Evolutionary conservation across 1,140 invertebrate species (phyloP).

Genomic region (Ylistrum balloti): DNA sequence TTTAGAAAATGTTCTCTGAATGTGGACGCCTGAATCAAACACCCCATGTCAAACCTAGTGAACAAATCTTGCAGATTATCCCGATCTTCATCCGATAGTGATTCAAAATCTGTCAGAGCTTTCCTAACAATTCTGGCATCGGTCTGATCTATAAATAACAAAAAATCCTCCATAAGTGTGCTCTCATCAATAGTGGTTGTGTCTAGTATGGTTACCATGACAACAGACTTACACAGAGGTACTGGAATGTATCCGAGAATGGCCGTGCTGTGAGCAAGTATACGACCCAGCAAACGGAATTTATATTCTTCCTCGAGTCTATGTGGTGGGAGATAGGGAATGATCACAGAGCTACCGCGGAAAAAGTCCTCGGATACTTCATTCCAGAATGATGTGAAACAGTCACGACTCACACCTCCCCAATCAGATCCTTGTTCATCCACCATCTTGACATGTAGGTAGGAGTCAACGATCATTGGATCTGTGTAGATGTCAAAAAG

Average conservation of each 20-base stretch:
- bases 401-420: constrained; percentile 53
- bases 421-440: constrained; percentile 54
- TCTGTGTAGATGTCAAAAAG: constrained; percentile 57
- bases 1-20: constrained; percentile 50
- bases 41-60: constrained; percentile 54
- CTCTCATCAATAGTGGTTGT: constrained; percentile 52
- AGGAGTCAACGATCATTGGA: constrained; percentile 50
- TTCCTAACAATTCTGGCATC: constrained; percentile 44
- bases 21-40: constrained; percentile 50
- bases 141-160: constrained; percentile 50
- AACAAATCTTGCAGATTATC: constrained; percentile 53
- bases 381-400: constrained; percentile 57
- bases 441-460: constrained; percentile 51
- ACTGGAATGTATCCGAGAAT: constrained; percentile 56
- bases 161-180: constrained; percentile 50
- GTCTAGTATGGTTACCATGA: constrained; percentile 55
- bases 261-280: constrained; percentile 56
- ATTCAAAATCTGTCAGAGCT: constrained; percentile 46
- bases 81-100: constrained; percentile 48
- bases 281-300: constrained; percentile 53
- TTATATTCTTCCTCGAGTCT: constrained; percentile 54
- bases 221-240: constrained; percentile 46
- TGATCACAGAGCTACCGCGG: constrained; percentile 44
- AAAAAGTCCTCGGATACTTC: constrained; percentile 25
- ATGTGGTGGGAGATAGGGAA: constrained; percentile 56